Conservation (phyloP, 2,797 vertebrate genomes). For the Rhynchonycteris naso region DNA sequence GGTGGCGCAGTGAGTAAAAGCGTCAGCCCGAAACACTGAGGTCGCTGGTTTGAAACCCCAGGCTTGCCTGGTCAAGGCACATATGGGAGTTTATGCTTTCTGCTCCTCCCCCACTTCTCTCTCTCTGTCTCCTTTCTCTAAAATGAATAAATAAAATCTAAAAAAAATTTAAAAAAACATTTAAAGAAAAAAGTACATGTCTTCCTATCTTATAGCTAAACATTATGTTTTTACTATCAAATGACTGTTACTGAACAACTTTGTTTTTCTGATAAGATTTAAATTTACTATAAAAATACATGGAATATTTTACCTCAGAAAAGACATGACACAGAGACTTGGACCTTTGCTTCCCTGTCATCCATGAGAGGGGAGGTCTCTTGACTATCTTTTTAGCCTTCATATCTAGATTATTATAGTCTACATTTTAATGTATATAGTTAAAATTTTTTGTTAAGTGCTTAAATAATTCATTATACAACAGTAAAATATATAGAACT, state of each 20-base stretch:
- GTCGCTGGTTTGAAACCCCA: no score
- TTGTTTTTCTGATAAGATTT: conserved; percentile 40
- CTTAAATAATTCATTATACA: conserved; percentile 6
- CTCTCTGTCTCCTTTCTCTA: no score
- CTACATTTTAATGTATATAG: not conserved
- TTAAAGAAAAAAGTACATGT: no score
- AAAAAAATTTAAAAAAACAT: no score
- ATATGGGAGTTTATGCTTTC: no score
- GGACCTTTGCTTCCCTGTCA: not conserved
- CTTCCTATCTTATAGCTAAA: not conserved
- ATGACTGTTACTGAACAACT: not conserved
- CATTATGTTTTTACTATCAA: not conserved
- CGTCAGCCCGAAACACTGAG: no score
- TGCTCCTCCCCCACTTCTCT: no score
- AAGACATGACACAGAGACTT: not conserved
- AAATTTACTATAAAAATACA: conserved; percentile 4
- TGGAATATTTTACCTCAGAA: not conserved
- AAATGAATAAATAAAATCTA: no score
- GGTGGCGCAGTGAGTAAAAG: no score
- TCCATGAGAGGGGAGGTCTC: not conserved
- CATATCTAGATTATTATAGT: not conserved
- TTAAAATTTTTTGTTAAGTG: not conserved
- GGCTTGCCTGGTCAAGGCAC: no score
- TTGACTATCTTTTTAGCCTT: not conserved
- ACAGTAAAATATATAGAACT: not conserved